A percentile compares a stretch with the other conserved stretches of the same genome.
phyloP scores from a whole-genome alignment of 37 sponge, comb jelly and placozoan species.

The Halisarca cf. caerulea region DNA sequence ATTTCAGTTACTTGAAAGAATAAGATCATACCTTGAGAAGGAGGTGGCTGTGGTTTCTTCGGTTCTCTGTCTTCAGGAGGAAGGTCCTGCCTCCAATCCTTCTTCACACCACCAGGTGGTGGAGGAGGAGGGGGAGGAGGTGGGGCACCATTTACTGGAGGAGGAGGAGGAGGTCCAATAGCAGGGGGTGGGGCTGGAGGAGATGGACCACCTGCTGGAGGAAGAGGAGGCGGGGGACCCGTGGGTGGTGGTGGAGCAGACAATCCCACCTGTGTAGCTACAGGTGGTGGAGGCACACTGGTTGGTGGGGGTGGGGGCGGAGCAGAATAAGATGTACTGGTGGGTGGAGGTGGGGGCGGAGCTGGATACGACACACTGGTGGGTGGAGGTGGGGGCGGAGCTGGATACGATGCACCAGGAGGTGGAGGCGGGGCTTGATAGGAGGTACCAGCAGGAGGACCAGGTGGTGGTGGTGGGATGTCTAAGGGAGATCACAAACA shows the following conservation, averaged over 20 bases:
- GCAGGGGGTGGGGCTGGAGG: conserved; percentile 45
- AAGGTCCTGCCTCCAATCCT: conserved; percentile 23
- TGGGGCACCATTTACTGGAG: conserved; percentile 22
- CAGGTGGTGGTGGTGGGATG: conserved; percentile 15
- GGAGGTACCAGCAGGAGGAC: neutral
- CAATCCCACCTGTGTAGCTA: too few species aligned
- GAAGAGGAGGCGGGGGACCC: conserved; percentile 41
- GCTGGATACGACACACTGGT: neutral
- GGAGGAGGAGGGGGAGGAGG: conserved; percentile 64
- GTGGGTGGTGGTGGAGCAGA: neutral
- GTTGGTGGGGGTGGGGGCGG: conserved; percentile 48
- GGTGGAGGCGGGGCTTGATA: neutral
- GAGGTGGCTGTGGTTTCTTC: neutral
- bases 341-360: conserved; percentile 7
- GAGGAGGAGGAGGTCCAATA: conserved; percentile 18
- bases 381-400: conserved; percentile 15
- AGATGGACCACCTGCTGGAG: neutral
- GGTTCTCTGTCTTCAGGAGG: conserved; percentile 20
- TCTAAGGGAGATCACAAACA: neutral
- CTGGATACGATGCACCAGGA: neutral
- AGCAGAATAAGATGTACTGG: neutral
- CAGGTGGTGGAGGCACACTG: conserved; percentile 33
- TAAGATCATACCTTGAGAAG: conserved; percentile 23
- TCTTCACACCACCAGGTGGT: conserved; percentile 21
- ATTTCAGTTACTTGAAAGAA: too few species aligned